These are phyloP conservation scores for Periparus ater DNA, from an alignment of 2,797 vertebrate species.

Conservation along the genomic window DNA sequence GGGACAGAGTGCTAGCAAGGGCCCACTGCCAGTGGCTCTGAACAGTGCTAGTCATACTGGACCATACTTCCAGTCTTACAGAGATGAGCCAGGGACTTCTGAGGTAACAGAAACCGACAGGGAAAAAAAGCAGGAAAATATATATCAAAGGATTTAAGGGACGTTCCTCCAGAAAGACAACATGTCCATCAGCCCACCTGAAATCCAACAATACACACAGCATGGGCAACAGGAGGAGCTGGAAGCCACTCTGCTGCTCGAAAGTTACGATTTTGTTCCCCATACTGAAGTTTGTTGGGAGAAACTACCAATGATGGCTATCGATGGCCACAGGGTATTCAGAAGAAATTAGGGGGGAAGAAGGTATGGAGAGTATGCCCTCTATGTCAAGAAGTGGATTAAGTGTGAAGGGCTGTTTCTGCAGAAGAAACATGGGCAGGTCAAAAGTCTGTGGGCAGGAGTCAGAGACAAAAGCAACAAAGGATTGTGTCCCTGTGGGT, in stretches of 20 bases:
- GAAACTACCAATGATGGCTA: background rate
- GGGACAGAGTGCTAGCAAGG: background rate
- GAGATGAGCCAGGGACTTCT: background rate
- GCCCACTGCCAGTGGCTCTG: background rate
- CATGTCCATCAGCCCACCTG: background rate
- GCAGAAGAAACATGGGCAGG: background rate
- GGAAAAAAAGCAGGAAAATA: background rate
- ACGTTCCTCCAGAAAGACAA: background rate
- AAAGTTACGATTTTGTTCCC: background rate
- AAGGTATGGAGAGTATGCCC: background rate
- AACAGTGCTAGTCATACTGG: background rate
- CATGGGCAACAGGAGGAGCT: background rate
- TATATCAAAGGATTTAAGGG: background rate
- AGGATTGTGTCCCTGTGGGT: background rate
- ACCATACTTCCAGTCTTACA: background rate
- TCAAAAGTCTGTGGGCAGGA: background rate
- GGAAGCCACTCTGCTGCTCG: background rate
- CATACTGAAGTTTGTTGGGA: background rate
- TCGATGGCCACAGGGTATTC: rapidly evolving
- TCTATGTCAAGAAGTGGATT: background rate
- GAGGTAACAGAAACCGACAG: background rate
- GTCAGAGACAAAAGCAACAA: background rate
- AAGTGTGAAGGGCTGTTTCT: background rate
- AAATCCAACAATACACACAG: background rate
- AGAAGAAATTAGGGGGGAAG: background rate